Percentiles rank a stretch among this genome's conserved stretches.
phyloP scores from a whole-genome alignment of 2,113 vertebrate species.

The Sprattus sprattus region DNA sequence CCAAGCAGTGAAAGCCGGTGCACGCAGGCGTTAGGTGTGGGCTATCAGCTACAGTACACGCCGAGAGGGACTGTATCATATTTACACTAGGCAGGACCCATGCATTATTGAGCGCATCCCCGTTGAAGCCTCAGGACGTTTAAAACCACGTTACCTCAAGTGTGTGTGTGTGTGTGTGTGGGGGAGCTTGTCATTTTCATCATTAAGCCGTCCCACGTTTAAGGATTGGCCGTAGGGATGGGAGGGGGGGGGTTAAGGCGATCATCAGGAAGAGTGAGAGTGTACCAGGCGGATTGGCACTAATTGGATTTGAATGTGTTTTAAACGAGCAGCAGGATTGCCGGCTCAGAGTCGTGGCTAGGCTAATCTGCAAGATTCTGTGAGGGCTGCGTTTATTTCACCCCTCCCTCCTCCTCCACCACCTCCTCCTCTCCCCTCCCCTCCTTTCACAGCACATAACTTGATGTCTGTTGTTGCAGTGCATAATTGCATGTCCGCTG shows the following conservation, averaged over 20 bases:
- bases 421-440: neutral
- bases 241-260: neutral
- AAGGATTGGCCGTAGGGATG: neutral
- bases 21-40: neutral
- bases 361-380: neutral
- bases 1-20: too few species aligned
- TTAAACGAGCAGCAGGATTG: neutral
- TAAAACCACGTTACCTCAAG: neutral
- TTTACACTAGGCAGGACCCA: conserved; percentile 51
- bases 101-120: conserved; percentile 66
- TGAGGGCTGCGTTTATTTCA: neutral
- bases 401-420: neutral
- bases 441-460: neutral
- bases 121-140: conserved; percentile 69
- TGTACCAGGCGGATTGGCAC: neutral
- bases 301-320: conserved; percentile 6
- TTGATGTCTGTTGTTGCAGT: neutral
- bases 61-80: conserved; percentile 48
- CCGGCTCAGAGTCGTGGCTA: neutral
- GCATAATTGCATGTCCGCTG: neutral
- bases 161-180: neutral
- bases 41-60: conserved; percentile 13
- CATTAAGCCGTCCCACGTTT: neutral
- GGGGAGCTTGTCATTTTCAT: neutral
- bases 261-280: neutral